Evolutionary conservation across 2,113 vertebrate species (phyloP), one percentile per base, ranked within the genome.

Genomic region (Leucopsar rothschildi): DNA sequence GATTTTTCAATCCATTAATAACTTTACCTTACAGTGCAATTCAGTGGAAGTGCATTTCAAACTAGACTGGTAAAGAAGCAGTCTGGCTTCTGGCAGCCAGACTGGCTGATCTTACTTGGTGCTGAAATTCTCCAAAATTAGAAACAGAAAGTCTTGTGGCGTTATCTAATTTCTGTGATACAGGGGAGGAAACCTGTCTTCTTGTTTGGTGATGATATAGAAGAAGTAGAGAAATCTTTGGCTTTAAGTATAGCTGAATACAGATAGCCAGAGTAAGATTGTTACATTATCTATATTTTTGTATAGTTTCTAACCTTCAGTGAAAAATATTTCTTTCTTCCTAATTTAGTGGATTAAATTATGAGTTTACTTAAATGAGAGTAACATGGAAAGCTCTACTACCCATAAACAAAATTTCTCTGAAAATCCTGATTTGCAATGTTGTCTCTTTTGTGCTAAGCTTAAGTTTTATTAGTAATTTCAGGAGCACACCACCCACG

Each of bases 381-480:
- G 63, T 79, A 44, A 66, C 10, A 15, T 65, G 27, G 27, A 88
- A 39, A 84, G 15, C 24, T 84, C 15, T 56, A 37, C 56, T 73
- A 64, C 19, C 23, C 17, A 33, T 52, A 20, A 55, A 44, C 71
- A 63, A 13, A 19, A 49, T 61, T 94, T 64, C 49, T 69, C 24
- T 75, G 75, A 72, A 88, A 77, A 9, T 93, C 44, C 63, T 75
- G 40, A 55, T 81, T 95, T 96, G 21, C 33, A 76, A 9, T 84
- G 31, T 70, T 92, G 69, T 90, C 44, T 93, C 16, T 92, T 92
- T 53, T 94, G 50, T 33, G 57, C 9, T 91, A 93, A 88, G 27
- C n/a, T 87, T 28, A 49, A 93, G 56, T 79, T 92, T 94, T 89
- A 90, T 92, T 96, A 88, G 65, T 96, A 90, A 90, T 94, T 91